Percentiles rank a stretch among this genome's conserved stretches.
phyloP scores from a whole-genome alignment of 2,113 vertebrate genomes.

The Apus apus region DNA sequence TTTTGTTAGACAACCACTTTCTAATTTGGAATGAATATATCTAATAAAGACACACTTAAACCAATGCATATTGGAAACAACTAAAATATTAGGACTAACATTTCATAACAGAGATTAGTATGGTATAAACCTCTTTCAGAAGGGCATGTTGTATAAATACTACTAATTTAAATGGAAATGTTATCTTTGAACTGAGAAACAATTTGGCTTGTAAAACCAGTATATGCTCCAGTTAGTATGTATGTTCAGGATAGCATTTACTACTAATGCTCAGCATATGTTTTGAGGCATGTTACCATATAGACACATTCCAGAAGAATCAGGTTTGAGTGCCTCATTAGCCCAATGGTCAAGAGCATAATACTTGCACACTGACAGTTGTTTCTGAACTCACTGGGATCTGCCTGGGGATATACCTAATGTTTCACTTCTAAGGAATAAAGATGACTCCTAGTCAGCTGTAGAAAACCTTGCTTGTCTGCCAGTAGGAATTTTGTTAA shows the following conservation, averaged over 20 bases:
- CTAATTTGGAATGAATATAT: neutral
- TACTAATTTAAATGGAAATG: conserved; percentile 15
- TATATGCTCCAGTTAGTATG: neutral
- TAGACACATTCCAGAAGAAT: neutral
- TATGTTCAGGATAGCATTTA: neutral
- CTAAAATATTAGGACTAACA: conserved; percentile 23
- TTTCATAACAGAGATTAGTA: conserved; percentile 45
- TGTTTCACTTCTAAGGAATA: neutral
- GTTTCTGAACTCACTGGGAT: neutral
- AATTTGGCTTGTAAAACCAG: neutral
- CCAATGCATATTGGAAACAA: neutral
- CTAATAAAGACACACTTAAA: conserved; percentile 15
- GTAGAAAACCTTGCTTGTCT: neutral
- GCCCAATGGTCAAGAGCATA: neutral
- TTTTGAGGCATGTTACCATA: neutral
- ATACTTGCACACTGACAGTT: neutral
- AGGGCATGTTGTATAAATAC: neutral
- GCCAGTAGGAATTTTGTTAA: neutral
- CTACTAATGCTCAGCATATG: neutral
- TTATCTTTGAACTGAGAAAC: neutral
- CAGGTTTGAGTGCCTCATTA: neutral
- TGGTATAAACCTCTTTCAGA: neutral
- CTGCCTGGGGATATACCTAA: neutral
- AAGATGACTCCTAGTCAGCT: neutral
- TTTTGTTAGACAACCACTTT: neutral